Evolutionary conservation across 1,140 invertebrate genomes (phyloP).

Genomic region (Micrasema minimum): DNA sequence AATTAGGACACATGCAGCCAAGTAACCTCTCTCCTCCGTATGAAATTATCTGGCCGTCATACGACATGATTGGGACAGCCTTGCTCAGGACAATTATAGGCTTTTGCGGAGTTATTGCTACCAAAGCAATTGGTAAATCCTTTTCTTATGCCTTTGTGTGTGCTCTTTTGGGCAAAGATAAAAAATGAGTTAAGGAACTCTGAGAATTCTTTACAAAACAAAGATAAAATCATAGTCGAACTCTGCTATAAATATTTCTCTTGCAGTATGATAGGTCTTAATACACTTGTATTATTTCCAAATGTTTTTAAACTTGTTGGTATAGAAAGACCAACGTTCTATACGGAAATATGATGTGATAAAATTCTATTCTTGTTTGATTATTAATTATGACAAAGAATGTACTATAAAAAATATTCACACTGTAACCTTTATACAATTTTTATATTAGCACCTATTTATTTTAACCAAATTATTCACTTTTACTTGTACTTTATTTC

Average conservation of each 20-base stretch:
- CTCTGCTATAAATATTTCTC: conserved; percentile 84
- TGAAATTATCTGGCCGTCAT: conserved; percentile 81
- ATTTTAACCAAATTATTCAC: no score
- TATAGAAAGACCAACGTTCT: conserved; percentile 85
- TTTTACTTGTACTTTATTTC: no score
- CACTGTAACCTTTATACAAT: no score
- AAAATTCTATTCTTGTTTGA: background rate
- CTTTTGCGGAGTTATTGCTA: conserved; percentile 76
- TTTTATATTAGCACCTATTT: no score
- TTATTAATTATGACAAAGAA: background rate
- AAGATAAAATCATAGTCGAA: conserved; percentile 79
- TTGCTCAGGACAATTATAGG: conserved; percentile 80
- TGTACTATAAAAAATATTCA: no score
- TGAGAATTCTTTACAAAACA: conserved; percentile 72
- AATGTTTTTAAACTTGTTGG: conserved; percentile 78
- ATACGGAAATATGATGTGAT: conserved; percentile 79
- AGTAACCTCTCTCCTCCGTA: conserved; percentile 73
- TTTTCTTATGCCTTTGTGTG: conserved; percentile 76
- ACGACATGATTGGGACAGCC: conserved; percentile 73
- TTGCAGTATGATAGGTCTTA: conserved; percentile 80
- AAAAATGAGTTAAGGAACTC: conserved; percentile 71
- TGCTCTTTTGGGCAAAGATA: conserved; percentile 74
- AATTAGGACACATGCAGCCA: conserved; percentile 74
- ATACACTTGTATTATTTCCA: conserved; percentile 81
- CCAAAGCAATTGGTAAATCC: conserved; percentile 75